Conservation (phyloP, 2,888 invertebrate species). For the Apamea epomidion region DNA sequence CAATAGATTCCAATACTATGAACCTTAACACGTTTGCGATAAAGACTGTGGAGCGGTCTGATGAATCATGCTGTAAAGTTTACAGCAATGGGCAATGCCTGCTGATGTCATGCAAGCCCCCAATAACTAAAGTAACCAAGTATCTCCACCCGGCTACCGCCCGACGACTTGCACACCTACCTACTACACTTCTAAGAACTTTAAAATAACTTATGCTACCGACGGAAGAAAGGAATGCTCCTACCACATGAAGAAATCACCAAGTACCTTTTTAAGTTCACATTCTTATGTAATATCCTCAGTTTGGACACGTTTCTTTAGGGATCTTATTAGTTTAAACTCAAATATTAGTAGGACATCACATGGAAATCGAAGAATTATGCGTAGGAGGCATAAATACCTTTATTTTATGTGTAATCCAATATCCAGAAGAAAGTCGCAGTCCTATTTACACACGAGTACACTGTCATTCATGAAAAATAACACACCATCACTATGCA, state of each 20-base stretch:
- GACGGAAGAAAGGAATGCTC: slow-evolving; percentile 67
- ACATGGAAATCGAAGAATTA: slow-evolving; percentile 71
- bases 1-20: slow-evolving; percentile 51
- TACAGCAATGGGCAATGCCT: slow-evolving; percentile 80
- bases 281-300: slow-evolving; percentile 86
- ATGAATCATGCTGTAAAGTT: slow-evolving; percentile 85
- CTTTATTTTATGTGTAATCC: slow-evolving; percentile 90
- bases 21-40: slow-evolving; percentile 62
- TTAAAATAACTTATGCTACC: slow-evolving; percentile 72
- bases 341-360: slow-evolving; percentile 59
- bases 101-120: slow-evolving; percentile 87
- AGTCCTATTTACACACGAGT: slow-evolving; percentile 87
- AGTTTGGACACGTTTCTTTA: slow-evolving; percentile 59
- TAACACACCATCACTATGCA: slow-evolving; percentile 88
- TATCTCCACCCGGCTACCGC: slow-evolving; percentile 61
- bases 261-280: slow-evolving; percentile 67
- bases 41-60: slow-evolving; percentile 67
- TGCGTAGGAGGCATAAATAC: slow-evolving; percentile 88
- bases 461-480: slow-evolving; percentile 88
- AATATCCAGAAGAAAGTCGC: slow-evolving; percentile 89
- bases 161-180: slow-evolving; percentile 66
- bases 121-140: slow-evolving; percentile 71
- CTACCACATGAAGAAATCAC: slow-evolving; percentile 60
- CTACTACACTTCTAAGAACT: slow-evolving; percentile 75
- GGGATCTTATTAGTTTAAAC: slow-evolving; percentile 49